Percentiles rank a stretch among this genome's conserved stretches.
Conservation (phyloP, 2,113 vertebrate genomes). For the Chloropsis cyanopogon region DNA sequence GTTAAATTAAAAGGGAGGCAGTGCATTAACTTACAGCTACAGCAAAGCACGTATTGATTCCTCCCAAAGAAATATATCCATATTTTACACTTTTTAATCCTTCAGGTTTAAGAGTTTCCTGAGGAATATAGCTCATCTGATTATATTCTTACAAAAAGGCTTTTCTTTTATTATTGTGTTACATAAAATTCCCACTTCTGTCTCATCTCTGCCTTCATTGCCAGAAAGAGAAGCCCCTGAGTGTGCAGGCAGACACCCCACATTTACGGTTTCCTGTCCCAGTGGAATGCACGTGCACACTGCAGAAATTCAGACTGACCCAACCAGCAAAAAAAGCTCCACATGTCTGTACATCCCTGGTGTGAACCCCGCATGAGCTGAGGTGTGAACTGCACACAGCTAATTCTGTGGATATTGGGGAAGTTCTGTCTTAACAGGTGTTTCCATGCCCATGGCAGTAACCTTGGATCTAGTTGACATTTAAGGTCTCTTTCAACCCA, state of each 20-base stretch:
- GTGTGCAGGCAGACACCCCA: background rate
- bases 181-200: background rate
- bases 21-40: background rate
- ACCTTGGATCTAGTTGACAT: background rate
- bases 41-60: background rate
- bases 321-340: background rate
- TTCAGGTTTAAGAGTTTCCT: background rate
- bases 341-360: background rate
- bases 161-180: background rate
- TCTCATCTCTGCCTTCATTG: background rate
- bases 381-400: background rate
- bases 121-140: background rate
- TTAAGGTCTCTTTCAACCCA: background rate
- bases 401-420: too few relatives aligned
- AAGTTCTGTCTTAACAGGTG: background rate
- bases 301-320: background rate
- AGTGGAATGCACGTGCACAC: rapidly evolving
- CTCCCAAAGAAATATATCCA: background rate
- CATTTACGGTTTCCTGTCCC: background rate
- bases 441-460: background rate
- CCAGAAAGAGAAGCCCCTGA: background rate
- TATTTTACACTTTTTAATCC: background rate
- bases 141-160: background rate
- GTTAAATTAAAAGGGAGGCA: background rate
- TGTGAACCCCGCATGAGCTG: background rate